phyloP scores from a whole-genome alignment of 2,888 invertebrate species.

The Conistra vaccinii region DNA sequence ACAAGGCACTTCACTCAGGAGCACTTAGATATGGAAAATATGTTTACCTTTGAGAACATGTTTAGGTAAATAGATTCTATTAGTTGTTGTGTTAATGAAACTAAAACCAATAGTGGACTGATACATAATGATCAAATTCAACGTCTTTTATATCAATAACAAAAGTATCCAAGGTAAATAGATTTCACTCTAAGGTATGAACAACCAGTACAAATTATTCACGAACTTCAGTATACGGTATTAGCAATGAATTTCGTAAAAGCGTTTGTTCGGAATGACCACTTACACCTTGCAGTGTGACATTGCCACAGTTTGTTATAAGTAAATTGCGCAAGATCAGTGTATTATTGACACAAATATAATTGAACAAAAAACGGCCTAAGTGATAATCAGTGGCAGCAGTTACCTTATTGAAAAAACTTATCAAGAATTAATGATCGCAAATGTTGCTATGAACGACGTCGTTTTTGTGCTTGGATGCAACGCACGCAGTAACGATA shows the following conservation, averaged over 20 bases:
- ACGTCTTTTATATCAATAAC: conserved; percentile 86
- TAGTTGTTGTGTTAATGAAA: conserved; percentile 72
- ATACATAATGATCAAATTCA: conserved; percentile 77
- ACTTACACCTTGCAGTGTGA: conserved; percentile 72
- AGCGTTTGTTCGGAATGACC: conserved; percentile 70
- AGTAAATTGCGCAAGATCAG: conserved; percentile 74
- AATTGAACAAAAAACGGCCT: conserved; percentile 69
- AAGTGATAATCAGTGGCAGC: conserved; percentile 59
- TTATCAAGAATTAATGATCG: conserved; percentile 50
- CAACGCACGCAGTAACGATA: conserved; percentile 42
- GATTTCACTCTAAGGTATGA: conserved; percentile 84
- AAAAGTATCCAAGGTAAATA: conserved; percentile 85
- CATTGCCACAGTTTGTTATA: conserved; percentile 76
- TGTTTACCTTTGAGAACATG: conserved; percentile 85
- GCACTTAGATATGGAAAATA: conserved; percentile 21
- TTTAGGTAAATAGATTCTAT: conserved; percentile 62
- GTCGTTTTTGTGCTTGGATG: conserved; percentile 50
- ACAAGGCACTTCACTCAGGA: conserved; percentile 43
- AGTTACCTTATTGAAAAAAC: conserved; percentile 51
- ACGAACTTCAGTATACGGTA: conserved; percentile 73
- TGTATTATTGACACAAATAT: conserved; percentile 74
- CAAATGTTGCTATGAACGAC: conserved; percentile 22
- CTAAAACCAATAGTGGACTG: conserved; percentile 79
- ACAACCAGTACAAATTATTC: conserved; percentile 75
- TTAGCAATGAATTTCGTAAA: conserved; percentile 81